Evolutionary conservation across 2,113 vertebrate species (phyloP), one percentile per base, ranked within the genome.

Genomic region (Turdus rufiventris): DNA sequence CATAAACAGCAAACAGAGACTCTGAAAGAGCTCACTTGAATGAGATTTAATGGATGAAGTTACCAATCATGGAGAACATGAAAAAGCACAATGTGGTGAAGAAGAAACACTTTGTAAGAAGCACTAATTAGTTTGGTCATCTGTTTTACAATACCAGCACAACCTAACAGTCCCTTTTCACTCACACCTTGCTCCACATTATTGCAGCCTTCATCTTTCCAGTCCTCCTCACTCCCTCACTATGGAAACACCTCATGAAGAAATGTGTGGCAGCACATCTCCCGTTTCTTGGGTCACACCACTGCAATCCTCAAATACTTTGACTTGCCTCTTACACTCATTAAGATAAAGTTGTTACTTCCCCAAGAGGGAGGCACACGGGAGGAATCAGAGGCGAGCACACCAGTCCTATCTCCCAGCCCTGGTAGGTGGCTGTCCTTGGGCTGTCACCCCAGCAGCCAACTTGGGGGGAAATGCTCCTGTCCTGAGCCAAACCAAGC

Each of bases 321-420:
- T 18, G 28, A 48, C 14, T 76, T 65, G n/a, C 16, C 40, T 57
- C 54, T 70, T 58, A 45, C 21, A 29, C 5, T 38, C 29, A 51
- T 58, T 38, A 78, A 42, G 65, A 66, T 34, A 40, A 62, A 58
- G 47, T 1, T 58, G 20, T 73, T 38, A 21, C 26, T 36, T 85
- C 38, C 53, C 78, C 78, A 33, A 88, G 65, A 20, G 0, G 0
- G 60, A 71, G 29, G 24, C 0, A 0, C 9, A 21, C 82, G 26
- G 4, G 12, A 54, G 38, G 75, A 60, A 65, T 24, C 2, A 6
- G 70, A 63, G 40, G 40, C 0, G 3, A 83, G 58, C 45, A 43
- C 0, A 0, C 4, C 72, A 85, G 42, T 26, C 31, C n/a, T 19
- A 4, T 14, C 14, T 53, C 31, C 54, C 68, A 76, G 63, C 33